phyloP scores from a whole-genome alignment of 2,797 vertebrate genomes.

The Falco columbarius region DNA sequence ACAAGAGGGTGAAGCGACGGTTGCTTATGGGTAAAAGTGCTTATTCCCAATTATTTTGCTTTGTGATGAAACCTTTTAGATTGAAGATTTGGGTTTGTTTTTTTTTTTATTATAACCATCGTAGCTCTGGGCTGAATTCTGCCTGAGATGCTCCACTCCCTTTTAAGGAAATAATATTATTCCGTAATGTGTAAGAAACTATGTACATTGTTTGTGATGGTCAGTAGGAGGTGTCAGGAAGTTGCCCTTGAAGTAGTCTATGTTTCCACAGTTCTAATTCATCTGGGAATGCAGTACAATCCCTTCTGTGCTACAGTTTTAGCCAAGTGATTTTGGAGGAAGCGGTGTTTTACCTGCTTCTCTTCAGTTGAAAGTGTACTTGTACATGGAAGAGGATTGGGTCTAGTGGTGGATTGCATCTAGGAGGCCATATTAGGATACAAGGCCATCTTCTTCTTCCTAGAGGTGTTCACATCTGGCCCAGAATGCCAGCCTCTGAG shows the following conservation, averaged over 20 bases:
- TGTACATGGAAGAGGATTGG: background rate
- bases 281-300: background rate
- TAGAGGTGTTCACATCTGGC: background rate
- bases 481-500: background rate
- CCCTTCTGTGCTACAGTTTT: background rate
- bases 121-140: background rate
- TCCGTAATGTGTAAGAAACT: background rate
- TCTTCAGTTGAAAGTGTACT: background rate
- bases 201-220: background rate
- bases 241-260: background rate
- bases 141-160: background rate
- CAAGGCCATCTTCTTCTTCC: background rate
- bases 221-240: background rate
- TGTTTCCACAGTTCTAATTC: background rate
- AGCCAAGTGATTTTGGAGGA: background rate
- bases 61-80: background rate
- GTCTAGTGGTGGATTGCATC: background rate
- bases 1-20: conserved; percentile 94
- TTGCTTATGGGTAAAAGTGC: conserved; percentile 92
- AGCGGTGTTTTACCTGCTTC: background rate
- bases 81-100: background rate
- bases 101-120: background rate
- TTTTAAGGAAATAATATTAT: background rate
- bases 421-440: background rate
- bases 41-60: background rate